Evolutionary conservation across 2,888 invertebrate genomes (phyloP).

Genomic region (Scaptomyza polygonia): DNA sequence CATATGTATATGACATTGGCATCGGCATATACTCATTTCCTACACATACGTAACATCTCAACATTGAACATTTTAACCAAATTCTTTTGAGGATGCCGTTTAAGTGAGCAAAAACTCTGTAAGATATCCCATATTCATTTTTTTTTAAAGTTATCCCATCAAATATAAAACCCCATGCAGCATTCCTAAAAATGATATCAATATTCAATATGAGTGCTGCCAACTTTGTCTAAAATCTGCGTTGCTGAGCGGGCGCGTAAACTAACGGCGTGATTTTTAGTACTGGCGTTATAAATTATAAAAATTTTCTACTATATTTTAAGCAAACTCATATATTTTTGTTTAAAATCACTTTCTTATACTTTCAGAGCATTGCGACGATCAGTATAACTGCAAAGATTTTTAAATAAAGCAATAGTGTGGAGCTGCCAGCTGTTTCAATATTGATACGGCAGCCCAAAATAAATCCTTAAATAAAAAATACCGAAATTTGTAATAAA

Average conservation of each 20-base stretch:
- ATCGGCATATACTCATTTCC: conserved; percentile 25
- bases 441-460: conserved; percentile 22
- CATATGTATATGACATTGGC: conserved; percentile 42
- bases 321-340: background rate
- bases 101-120: background rate
- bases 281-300: background rate
- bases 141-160: conserved; percentile 7
- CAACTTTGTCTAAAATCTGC: conserved; percentile 36
- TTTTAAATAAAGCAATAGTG: conserved; percentile 31
- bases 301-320: background rate
- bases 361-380: conserved; percentile 23
- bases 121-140: too few species aligned
- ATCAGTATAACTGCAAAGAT: conserved; percentile 2
- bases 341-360: background rate
- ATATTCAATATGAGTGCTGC: conserved; percentile 64
- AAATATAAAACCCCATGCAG: conserved; percentile 46
- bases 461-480: conserved; percentile 38
- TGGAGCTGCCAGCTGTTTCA: conserved; percentile 29
- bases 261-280: conserved; percentile 16
- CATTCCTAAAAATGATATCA: conserved; percentile 72
- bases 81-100: background rate
- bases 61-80: background rate
- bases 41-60: conserved; percentile 37
- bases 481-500: conserved; percentile 40
- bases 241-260: conserved; percentile 40